A percentile compares a stretch with the other conserved stretches of the same genome.
These are phyloP conservation scores for Ficedula albicollis DNA, from an alignment of 2,797 vertebrate genomes.

Conservation along the genomic window DNA sequence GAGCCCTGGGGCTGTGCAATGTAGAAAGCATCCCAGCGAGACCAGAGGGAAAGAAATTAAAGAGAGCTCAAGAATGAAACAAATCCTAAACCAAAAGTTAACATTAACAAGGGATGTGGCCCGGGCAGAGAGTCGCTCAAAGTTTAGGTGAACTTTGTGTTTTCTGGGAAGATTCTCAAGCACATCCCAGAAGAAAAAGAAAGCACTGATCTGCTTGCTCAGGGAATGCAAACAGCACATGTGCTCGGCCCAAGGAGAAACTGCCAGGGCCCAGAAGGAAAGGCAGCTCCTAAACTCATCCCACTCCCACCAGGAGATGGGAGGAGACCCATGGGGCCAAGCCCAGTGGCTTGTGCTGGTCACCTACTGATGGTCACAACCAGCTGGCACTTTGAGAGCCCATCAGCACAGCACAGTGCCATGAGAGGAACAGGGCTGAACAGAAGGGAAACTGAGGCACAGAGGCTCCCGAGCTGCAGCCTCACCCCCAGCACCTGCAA, in stretches of 20 bases:
- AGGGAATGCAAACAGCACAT: fast-evolving
- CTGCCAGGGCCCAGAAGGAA: fast-evolving
- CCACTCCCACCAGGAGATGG: background rate
- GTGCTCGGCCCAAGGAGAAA: background rate
- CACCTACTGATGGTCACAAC: fast-evolving
- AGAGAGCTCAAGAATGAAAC: background rate
- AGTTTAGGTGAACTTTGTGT: background rate
- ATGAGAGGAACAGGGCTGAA: fast-evolving
- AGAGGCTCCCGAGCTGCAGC: background rate
- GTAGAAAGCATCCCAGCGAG: background rate
- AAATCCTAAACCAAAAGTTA: background rate
- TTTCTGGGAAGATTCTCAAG: background rate
- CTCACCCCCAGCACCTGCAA: background rate
- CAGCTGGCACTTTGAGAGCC: background rate
- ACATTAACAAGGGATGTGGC: fast-evolving
- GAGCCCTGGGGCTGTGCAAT: fast-evolving
- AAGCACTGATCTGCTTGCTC: background rate
- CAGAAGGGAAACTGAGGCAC: slow-evolving; percentile 30
- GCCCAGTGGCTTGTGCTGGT: background rate
- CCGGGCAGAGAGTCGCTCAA: background rate
- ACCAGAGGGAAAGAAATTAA: background rate
- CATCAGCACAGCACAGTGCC: background rate
- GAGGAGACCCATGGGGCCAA: background rate
- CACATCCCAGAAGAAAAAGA: background rate
- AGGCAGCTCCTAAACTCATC: background rate